Evolutionary conservation across 2,797 vertebrate genomes (phyloP).

Genomic region (Bovichtus diacanthus): DNA sequence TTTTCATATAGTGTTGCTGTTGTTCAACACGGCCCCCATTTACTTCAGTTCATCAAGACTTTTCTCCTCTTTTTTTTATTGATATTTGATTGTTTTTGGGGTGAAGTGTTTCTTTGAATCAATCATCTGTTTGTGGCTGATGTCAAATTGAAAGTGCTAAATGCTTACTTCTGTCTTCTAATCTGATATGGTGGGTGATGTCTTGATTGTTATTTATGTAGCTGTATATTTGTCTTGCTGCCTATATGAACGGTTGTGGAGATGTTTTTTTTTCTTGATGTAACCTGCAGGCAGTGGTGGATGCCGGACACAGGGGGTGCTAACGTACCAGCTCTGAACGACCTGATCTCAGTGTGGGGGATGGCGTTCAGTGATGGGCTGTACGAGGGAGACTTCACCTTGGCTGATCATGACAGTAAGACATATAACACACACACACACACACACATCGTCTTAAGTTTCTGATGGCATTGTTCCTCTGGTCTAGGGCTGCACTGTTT

Average conservation of each 20-base stretch:
- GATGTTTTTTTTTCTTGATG: background rate
- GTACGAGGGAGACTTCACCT: constrained; percentile 95
- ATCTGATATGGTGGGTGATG: background rate
- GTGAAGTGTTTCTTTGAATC: background rate
- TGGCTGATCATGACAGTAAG: constrained; percentile 98
- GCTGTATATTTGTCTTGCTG: background rate
- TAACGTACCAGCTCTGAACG: constrained; percentile 96
- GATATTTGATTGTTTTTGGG: too few species aligned
- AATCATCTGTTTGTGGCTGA: background rate
- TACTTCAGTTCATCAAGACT: too few species aligned
- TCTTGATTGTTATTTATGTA: background rate
- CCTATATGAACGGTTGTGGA: background rate
- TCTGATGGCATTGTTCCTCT: background rate
- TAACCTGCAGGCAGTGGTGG: constrained; percentile 94
- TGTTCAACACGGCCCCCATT: too few species aligned
- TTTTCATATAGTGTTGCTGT: too few species aligned
- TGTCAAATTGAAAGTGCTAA: background rate
- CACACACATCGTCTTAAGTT: background rate
- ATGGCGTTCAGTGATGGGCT: constrained; percentile 99
- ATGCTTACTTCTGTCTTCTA: background rate
- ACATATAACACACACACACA: constrained; percentile 28
- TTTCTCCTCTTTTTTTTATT: too few species aligned
- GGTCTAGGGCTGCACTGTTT: too few species aligned
- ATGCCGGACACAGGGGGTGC: constrained; percentile 99
- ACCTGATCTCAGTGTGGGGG: constrained; percentile 96